A percentile compares a stretch with the other conserved stretches of the same genome.
phyloP scores from a whole-genome alignment of 2,888 invertebrate genomes.

The Callosobruchus maculatus region DNA sequence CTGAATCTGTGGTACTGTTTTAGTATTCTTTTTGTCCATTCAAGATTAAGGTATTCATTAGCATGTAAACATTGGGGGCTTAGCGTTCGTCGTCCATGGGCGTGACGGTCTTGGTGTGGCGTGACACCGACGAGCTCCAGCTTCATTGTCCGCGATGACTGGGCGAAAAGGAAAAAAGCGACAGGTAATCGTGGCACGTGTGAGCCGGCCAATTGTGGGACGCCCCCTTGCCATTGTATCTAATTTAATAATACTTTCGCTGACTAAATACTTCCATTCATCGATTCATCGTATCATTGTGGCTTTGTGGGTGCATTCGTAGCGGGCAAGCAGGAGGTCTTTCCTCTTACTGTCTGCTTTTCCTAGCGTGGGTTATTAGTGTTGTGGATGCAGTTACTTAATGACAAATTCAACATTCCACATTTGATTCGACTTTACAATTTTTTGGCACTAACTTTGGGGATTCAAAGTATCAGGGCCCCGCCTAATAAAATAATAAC shows the following conservation, averaged over 20 bases:
- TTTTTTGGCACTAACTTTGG: too few relatives aligned
- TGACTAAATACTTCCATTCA: slow-evolving; percentile 44
- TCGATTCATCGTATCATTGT: slow-evolving; percentile 38
- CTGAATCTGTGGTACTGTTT: not conserved
- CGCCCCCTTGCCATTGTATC: slow-evolving; percentile 42
- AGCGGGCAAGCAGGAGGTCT: slow-evolving; percentile 13
- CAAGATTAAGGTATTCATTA: not conserved
- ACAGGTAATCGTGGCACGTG: slow-evolving; percentile 41
- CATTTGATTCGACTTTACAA: slow-evolving; percentile 14
- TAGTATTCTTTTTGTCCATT: not conserved
- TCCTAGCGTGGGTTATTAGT: not conserved
- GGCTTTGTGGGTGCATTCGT: slow-evolving; percentile 33
- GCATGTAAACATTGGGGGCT: not conserved
- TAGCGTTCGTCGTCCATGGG: not conserved
- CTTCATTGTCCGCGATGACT: slow-evolving; percentile 19
- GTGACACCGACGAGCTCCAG: not conserved
- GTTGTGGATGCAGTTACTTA: not conserved
- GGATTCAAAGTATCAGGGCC: too few relatives aligned
- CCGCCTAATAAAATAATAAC: too few relatives aligned
- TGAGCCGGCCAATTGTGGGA: slow-evolving; percentile 35
- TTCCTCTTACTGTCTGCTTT: not conserved
- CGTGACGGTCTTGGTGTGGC: not conserved
- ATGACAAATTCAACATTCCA: slow-evolving; percentile 1
- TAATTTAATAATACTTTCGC: slow-evolving; percentile 44
- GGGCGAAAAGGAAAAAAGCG: slow-evolving; percentile 20